Conservation (phyloP, 2,797 vertebrate genomes). For the Rachycentron canadum region DNA sequence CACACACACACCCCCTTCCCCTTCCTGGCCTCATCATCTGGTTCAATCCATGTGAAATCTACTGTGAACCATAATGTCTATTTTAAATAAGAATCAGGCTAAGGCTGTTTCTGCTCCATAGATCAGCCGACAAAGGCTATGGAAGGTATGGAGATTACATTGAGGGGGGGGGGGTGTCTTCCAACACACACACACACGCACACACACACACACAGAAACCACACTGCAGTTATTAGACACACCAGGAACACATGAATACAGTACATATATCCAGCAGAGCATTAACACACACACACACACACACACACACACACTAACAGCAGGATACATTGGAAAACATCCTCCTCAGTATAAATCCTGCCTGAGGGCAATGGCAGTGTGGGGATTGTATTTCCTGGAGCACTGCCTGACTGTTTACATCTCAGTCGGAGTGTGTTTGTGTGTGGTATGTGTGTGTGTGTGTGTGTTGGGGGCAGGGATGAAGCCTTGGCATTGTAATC, state of each 20-base stretch:
- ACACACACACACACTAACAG: slow-evolving; percentile 52
- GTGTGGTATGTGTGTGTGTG: slow-evolving; percentile 23
- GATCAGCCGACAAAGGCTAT: slow-evolving; percentile 69
- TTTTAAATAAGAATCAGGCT: slow-evolving; percentile 81
- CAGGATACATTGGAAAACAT: slow-evolving; percentile 73
- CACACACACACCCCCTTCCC: slow-evolving; percentile 32
- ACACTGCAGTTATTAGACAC: slow-evolving; percentile 66
- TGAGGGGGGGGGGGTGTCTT: slow-evolving; percentile 12
- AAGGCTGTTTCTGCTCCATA: slow-evolving; percentile 70
- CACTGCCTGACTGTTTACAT: slow-evolving; percentile 80
- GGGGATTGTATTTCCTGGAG: slow-evolving; percentile 82
- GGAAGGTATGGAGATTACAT: slow-evolving; percentile 64
- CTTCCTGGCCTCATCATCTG: slow-evolving; percentile 75
- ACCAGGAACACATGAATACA: slow-evolving; percentile 63
- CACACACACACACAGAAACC: slow-evolving; percentile 41
- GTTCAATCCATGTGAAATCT: slow-evolving; percentile 82
- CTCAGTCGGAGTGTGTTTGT: slow-evolving; percentile 61
- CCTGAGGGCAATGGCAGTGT: slow-evolving; percentile 75
- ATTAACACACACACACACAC: slow-evolving; percentile 34
- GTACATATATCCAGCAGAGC: slow-evolving; percentile 52
- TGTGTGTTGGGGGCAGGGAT: slow-evolving; percentile 57
- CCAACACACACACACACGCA: slow-evolving; percentile 20
- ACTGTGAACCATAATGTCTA: slow-evolving; percentile 82
- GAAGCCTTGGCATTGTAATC: slow-evolving; percentile 79
- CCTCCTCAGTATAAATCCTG: slow-evolving; percentile 78